Evolutionary conservation across 2,888 invertebrate species (phyloP), one percentile per base, ranked within the genome.

Genomic region (Anoplius nigerrimus): DNA sequence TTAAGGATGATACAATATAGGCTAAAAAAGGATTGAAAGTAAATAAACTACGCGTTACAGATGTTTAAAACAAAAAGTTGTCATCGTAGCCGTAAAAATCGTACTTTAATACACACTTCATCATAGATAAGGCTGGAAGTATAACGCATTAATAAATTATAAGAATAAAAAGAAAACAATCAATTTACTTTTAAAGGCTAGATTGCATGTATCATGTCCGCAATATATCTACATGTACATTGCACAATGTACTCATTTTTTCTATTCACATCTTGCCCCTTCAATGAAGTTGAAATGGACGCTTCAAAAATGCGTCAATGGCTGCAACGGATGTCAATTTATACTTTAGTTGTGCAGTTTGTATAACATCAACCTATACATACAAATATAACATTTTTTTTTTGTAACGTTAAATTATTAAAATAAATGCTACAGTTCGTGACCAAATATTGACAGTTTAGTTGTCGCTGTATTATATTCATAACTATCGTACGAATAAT

Each of bases 371-470:
- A 56, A 20, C 43, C 18, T 43, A 21, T 43, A 57, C 45, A 43
- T 57, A 57, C 20, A 57, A 57, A 57, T 57, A 57, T 56, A 57
- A 57, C 15, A 16, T 34, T 55, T 55, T 55, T 55, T 55, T n/a
- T 42, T 43, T 57, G 42, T 18, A 57, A 57, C n/a, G 34, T 21
- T 57, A 57, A 45, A 48, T 48, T 48, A 16, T 48, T 48, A 1
- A 48, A 48, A 42, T 43, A 56, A 58, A 58, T 58, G 16, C 58
- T 58, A 58, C 48, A 5, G 11, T 48, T n/a, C n/a, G n/a, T 46
- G 21, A 46, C 46, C 58, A 24, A 21, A 46, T 16, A 46, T 22
- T 55, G 45, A 62, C 43, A 22, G 27, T n/a, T n/a, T 51, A 11
- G 24, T 53, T 6, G n/a, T 60, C 48, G 11, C n/a, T 34, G 34